phyloP scores from a whole-genome alignment of 2,797 vertebrate genomes.

The Sebastes cheni region DNA sequence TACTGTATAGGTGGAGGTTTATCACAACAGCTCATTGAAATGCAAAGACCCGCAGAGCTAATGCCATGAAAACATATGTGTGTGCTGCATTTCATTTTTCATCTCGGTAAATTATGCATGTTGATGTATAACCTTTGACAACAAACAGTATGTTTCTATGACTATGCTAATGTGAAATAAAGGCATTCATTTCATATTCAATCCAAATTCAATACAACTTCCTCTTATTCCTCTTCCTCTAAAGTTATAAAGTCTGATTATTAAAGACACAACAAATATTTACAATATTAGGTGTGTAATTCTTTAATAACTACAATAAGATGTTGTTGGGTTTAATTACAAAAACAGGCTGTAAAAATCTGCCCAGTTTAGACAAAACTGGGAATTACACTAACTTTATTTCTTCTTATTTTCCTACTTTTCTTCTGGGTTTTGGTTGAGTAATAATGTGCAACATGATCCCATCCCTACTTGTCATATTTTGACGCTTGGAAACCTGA shows the following conservation, averaged over 20 bases:
- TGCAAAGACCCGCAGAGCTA: conserved; percentile 10
- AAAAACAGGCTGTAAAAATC: background rate
- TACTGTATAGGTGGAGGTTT: background rate
- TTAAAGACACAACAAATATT: no score
- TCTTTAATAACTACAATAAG: no score
- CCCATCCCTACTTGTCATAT: rapidly evolving
- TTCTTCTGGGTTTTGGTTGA: no score
- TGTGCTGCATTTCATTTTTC: conserved; percentile 47
- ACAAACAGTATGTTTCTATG: background rate
- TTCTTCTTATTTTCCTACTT: no score
- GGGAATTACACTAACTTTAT: rapidly evolving
- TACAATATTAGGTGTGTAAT: no score
- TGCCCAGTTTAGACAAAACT: no score
- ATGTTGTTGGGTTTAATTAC: background rate
- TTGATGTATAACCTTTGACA: conserved; percentile 28
- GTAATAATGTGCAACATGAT: no score
- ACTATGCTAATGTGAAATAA: conserved; percentile 26
- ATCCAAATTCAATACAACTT: background rate
- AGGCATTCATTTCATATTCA: background rate
- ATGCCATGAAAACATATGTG: conserved; percentile 27
- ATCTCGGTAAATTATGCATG: conserved; percentile 61
- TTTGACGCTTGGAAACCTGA: no score
- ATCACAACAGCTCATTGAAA: conserved; percentile 24
- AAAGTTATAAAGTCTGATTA: no score
- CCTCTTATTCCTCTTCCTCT: background rate